phyloP scores from a whole-genome alignment of 2,113 vertebrate genomes.

The Megaceryle torquata region DNA sequence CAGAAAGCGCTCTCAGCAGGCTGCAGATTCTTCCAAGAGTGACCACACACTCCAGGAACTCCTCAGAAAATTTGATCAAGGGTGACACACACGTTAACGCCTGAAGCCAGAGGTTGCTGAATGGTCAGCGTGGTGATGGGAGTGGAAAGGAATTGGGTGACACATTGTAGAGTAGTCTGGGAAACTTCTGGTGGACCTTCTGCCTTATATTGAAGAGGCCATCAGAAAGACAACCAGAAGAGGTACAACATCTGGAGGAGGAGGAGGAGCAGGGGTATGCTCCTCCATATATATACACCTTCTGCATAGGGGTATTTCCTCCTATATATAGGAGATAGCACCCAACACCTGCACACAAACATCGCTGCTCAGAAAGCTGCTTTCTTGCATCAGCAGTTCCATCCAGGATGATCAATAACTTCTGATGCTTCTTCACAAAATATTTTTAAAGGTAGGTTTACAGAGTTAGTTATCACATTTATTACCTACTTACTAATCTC shows the following conservation, averaged over 20 bases:
- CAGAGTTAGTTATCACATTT: neutral
- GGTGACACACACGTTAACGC: neutral
- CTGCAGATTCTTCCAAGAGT: conserved; percentile 18
- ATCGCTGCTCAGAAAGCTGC: neutral
- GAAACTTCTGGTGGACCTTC: neutral
- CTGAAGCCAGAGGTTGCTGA: conserved; percentile 6
- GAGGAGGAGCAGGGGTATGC: neutral
- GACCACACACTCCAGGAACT: conserved; percentile 30
- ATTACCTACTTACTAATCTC: neutral
- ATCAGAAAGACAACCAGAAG: neutral
- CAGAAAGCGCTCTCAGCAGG: conserved; percentile 43
- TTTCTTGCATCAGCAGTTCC: neutral
- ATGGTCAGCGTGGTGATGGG: neutral
- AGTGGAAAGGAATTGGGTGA: neutral
- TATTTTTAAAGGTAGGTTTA: neutral
- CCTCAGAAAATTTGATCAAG: neutral
- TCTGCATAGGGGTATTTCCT: no score
- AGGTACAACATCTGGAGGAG: neutral
- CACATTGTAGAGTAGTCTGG: neutral
- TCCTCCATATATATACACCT: neutral
- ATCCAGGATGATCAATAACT: accelerated
- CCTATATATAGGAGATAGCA: neutral
- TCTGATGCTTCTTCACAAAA: neutral
- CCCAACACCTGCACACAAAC: neutral
- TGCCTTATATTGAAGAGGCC: neutral